Evolutionary conservation across 2,113 vertebrate genomes (phyloP).

Genomic region (Elgaria multicarinata): DNA sequence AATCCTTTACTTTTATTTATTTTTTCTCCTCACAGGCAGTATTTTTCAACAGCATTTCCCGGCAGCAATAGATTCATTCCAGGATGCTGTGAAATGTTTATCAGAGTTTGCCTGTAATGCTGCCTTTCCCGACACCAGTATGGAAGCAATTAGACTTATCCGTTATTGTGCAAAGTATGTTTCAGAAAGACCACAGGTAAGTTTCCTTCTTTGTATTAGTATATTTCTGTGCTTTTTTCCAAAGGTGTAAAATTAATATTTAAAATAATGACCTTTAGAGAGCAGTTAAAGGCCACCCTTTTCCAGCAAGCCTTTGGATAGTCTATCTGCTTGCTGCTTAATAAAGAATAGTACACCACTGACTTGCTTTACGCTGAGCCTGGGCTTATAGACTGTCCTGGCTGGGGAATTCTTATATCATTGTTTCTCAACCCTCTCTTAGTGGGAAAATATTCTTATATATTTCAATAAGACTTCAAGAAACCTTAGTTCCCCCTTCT

Average conservation of each 20-base stretch:
- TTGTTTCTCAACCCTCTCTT: neutral
- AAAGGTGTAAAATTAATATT: neutral
- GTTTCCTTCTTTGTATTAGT: neutral
- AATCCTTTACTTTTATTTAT: neutral
- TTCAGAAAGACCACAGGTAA: conserved; percentile 92
- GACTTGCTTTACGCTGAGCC: neutral
- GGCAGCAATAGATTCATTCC: conserved; percentile 96
- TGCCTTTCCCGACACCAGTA: conserved; percentile 95
- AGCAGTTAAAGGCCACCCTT: neutral
- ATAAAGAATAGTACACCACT: neutral
- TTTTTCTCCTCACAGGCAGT: conserved; percentile 80
- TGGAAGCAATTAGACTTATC: conserved; percentile 97
- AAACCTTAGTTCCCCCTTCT: neutral
- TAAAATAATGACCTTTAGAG: neutral
- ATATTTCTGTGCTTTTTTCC: neutral
- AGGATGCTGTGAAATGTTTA: conserved; percentile 96
- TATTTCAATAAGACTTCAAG: neutral
- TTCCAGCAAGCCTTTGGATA: neutral
- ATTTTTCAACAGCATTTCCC: conserved; percentile 95
- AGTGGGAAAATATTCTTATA: neutral
- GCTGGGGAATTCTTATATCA: neutral
- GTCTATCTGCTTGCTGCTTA: neutral
- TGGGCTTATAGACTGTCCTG: neutral
- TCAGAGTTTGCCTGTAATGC: conserved; percentile 98
- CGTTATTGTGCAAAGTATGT: conserved; percentile 96